Conservation (phyloP, 2,888 invertebrate species). For the Deilephila porcellus region DNA sequence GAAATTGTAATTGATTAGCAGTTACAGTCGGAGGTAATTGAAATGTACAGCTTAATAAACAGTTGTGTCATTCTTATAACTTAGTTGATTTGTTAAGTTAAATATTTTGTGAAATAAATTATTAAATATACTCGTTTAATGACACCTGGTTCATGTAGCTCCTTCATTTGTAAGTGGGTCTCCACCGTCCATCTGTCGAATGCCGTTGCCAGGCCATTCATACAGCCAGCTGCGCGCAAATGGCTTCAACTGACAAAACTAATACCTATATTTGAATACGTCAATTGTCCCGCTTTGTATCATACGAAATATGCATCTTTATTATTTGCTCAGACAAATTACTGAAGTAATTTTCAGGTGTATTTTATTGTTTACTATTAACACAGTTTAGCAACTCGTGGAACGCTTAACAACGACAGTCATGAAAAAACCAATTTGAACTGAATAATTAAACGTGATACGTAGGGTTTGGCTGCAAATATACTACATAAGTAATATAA, state of each 20-base stretch:
- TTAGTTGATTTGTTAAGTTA: neutral
- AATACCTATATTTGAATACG: conserved; percentile 19
- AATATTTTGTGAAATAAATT: neutral
- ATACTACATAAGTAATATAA: too few relatives aligned
- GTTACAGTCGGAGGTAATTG: neutral
- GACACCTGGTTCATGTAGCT: conserved; percentile 8
- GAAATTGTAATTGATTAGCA: neutral
- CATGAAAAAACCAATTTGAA: neutral
- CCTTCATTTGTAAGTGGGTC: conserved; percentile 8
- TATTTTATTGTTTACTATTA: neutral
- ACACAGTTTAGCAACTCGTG: conserved; percentile 6
- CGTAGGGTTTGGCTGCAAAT: neutral
- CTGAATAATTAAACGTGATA: neutral
- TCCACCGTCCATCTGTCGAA: conserved; percentile 12
- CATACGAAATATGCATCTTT: neutral
- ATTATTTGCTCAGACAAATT: conserved; percentile 1
- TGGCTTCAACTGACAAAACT: conserved; percentile 23
- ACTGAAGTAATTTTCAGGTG: neutral
- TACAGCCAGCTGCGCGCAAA: conserved; percentile 28
- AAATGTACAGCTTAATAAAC: neutral
- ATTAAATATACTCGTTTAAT: neutral
- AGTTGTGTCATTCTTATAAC: neutral
- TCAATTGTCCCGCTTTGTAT: conserved; percentile 18
- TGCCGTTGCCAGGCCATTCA: conserved; percentile 23
- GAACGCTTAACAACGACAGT: neutral